A percentile compares a stretch with the other conserved stretches of the same genome.
phyloP scores from a whole-genome alignment of 2,797 vertebrate species.

The Geotrypetes seraphini region DNA sequence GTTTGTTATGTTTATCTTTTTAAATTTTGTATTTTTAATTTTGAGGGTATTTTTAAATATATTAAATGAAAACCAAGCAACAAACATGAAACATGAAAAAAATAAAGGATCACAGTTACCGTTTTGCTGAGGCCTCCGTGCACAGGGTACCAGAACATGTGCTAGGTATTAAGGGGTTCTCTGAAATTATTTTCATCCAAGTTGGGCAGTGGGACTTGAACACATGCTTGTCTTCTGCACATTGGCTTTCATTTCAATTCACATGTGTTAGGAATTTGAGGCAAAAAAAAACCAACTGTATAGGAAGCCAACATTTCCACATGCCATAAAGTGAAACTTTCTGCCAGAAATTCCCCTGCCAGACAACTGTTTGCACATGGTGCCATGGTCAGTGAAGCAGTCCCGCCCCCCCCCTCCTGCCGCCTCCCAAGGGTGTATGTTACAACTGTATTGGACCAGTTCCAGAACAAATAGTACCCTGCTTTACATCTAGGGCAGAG shows the following conservation, averaged over 20 bases:
- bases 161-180: no score
- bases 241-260: background rate
- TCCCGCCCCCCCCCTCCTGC: background rate
- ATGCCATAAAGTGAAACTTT: background rate
- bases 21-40: no score
- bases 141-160: no score
- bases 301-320: constrained; percentile 10
- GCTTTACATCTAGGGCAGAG: background rate
- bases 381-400: constrained; percentile 3
- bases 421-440: background rate
- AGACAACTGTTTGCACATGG: constrained; percentile 1
- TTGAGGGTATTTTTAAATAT: no score
- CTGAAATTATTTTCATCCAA: no score
- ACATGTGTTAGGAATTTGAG: background rate
- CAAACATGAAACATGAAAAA: no score
- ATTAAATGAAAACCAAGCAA: no score
- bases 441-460: constrained; percentile 1
- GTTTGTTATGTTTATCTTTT: no score
- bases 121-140: no score
- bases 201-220: no score
- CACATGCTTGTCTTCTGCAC: background rate
- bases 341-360: constrained; percentile 13
- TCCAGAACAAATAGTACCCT: constrained; percentile 8
- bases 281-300: background rate
- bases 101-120: no score